phyloP scores from a whole-genome alignment of 2,888 invertebrate species.

The Allolobophora icterica region DNA sequence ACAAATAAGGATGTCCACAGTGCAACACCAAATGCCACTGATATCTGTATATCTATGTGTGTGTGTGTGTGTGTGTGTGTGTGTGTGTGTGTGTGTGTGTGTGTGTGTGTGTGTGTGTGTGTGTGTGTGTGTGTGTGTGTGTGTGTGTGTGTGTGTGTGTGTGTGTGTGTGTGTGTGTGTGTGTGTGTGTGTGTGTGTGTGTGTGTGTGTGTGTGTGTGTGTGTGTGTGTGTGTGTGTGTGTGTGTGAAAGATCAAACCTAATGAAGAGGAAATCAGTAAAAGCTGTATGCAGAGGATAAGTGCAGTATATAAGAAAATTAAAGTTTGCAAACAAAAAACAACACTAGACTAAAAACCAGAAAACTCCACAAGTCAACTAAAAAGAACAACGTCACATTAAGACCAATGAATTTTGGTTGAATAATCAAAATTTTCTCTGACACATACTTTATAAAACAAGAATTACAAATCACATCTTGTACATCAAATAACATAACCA shows the following conservation, averaged over 20 bases:
- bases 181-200: too few species aligned
- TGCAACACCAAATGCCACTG: too few species aligned
- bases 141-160: too few species aligned
- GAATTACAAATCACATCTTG: neutral
- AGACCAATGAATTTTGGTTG: neutral
- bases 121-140: too few species aligned
- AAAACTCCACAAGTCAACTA: neutral
- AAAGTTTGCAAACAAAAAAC: neutral
- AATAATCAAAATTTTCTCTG: neutral
- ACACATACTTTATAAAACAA: neutral
- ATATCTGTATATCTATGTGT: too few species aligned
- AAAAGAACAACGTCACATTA: neutral
- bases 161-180: too few species aligned
- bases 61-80: too few species aligned
- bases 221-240: too few species aligned
- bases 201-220: too few species aligned
- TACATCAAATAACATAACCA: neutral
- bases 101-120: too few species aligned
- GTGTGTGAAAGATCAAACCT: neutral
- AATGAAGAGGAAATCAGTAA: neutral
- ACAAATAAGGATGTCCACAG: too few species aligned
- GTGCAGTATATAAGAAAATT: slow-evolving; percentile 8
- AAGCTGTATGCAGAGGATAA: neutral
- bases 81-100: too few species aligned
- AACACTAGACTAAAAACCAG: neutral